phyloP scores from a whole-genome alignment of 2,888 invertebrate species.

The Leptinotarsa juncta region DNA sequence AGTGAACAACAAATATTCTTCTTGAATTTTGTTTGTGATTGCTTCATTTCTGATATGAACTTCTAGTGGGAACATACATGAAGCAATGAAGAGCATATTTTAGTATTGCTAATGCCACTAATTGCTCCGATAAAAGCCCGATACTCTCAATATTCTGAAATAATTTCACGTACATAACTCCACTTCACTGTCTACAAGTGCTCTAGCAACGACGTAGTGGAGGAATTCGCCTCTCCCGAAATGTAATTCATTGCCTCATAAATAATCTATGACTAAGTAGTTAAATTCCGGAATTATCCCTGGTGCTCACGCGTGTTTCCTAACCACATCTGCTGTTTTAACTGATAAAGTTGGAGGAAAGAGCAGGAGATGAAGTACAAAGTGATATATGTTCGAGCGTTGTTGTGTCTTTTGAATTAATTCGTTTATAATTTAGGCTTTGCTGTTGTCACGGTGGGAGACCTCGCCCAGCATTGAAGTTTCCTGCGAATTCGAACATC shows the following conservation, averaged over 20 bases:
- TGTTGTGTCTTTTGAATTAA: constrained; percentile 27
- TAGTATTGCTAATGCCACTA: neutral
- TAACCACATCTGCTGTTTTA: constrained; percentile 27
- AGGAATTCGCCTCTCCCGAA: neutral
- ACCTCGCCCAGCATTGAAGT: neutral
- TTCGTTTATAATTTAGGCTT: constrained; percentile 26
- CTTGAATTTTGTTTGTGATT: too few relatives aligned
- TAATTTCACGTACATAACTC: neutral
- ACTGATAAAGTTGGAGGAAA: constrained; percentile 25
- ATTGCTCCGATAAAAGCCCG: neutral
- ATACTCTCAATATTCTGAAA: neutral
- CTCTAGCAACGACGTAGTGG: neutral
- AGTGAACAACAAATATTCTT: too few relatives aligned
- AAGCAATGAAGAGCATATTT: too few relatives aligned
- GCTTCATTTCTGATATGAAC: too few relatives aligned
- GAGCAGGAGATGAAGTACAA: constrained; percentile 27
- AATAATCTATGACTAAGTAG: constrained; percentile 27
- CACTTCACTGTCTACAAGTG: constrained; percentile 4
- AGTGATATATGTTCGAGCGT: constrained; percentile 22
- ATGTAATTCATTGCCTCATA: constrained; percentile 22
- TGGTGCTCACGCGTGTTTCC: constrained; percentile 24
- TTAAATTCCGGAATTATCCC: constrained; percentile 25
- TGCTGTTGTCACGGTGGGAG: too few relatives aligned
- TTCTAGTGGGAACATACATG: too few relatives aligned
- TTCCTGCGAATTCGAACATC: too few relatives aligned